Evolutionary conservation across 2,113 vertebrate species (phyloP).

Genomic region (Petaurus breviceps): DNA sequence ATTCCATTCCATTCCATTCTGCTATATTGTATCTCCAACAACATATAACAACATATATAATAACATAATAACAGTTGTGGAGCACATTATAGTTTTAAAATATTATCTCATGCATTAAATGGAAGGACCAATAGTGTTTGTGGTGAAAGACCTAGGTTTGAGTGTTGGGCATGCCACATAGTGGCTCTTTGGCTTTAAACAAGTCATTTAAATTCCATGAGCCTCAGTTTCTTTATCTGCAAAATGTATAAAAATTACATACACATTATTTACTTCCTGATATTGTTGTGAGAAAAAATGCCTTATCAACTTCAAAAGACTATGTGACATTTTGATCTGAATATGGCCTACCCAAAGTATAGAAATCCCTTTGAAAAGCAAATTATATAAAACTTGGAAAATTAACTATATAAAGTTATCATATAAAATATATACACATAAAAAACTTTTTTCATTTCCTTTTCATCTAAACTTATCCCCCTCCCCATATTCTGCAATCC

Average conservation of each 20-base stretch:
- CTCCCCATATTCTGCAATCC: not conserved
- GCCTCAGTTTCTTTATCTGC: not conserved
- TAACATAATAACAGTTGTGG: not conserved
- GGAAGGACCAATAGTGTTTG: not conserved
- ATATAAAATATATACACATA: not conserved
- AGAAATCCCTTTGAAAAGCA: not conserved
- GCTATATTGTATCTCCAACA: not conserved
- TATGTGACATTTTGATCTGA: not conserved
- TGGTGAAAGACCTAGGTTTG: not conserved
- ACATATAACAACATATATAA: too few relatives aligned
- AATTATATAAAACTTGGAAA: not conserved
- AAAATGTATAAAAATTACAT: not conserved
- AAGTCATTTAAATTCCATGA: not conserved
- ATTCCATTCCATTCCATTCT: too few relatives aligned
- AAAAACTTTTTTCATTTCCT: not conserved
- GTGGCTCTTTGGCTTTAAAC: not conserved
- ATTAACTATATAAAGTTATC: not conserved
- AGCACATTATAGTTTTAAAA: not conserved
- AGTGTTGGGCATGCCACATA: not conserved
- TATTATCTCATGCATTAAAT: not conserved
- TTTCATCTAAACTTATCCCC: not conserved
- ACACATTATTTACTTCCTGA: not conserved
- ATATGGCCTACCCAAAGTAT: not conserved
- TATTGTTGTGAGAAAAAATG: not conserved
- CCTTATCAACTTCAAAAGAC: not conserved